Conservation (phyloP, 2,797 vertebrate genomes). For the Pangasius mekongensis region DNA sequence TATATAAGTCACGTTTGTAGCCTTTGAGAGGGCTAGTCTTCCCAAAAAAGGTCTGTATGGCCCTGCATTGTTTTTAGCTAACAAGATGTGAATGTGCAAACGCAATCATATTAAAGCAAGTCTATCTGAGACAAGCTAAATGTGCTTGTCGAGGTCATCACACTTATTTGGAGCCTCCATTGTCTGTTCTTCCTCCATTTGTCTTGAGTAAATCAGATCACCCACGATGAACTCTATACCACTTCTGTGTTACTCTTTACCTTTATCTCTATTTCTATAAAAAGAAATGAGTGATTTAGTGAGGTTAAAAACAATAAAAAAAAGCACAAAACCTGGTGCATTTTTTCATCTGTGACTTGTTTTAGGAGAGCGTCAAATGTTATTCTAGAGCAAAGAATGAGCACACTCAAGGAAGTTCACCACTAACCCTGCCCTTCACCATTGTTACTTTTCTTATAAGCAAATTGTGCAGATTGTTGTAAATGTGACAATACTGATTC, state of each 20-base stretch:
- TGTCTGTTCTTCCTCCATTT: slow-evolving; percentile 55
- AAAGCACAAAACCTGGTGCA: not conserved
- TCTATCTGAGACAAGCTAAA: slow-evolving; percentile 28
- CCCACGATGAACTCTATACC: slow-evolving; percentile 46
- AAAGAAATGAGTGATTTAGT: slow-evolving; percentile 22
- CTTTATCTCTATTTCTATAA: slow-evolving; percentile 41
- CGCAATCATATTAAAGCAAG: slow-evolving; percentile 39
- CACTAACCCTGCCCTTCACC: not conserved
- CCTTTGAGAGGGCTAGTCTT: not conserved
- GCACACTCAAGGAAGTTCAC: too few species aligned
- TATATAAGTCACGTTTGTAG: not conserved
- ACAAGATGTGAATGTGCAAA: slow-evolving; percentile 19
- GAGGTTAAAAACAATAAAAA: not conserved
- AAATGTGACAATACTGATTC: not conserved
- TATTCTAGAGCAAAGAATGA: not conserved
- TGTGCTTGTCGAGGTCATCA: slow-evolving; percentile 25
- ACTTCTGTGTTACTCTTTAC: slow-evolving; percentile 51
- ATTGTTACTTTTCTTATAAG: too few species aligned
- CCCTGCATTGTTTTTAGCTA: slow-evolving; percentile 7
- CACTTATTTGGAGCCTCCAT: slow-evolving; percentile 46
- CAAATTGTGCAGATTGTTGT: not conserved
- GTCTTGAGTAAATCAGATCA: slow-evolving; percentile 55
- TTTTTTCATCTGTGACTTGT: not conserved
- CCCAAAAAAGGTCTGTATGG: not conserved
- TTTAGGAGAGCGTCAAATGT: not conserved